Evolutionary conservation across 2,888 invertebrate species (phyloP).

Genomic region (Scaptomyza flava): DNA sequence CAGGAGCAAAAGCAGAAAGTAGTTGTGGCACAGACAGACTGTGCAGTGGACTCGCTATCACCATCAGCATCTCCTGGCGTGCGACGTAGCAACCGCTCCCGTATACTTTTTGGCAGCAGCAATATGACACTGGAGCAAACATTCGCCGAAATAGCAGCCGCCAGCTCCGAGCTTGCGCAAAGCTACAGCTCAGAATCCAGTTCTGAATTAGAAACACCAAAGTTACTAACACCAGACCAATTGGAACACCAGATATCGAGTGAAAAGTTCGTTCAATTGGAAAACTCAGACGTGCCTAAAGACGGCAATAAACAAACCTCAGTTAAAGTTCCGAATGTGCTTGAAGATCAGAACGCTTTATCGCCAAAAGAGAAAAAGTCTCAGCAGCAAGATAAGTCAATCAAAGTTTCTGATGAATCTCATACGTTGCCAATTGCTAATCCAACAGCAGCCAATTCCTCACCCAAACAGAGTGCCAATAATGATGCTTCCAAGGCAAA

Average conservation of each 20-base stretch:
- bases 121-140: slow-evolving; percentile 57
- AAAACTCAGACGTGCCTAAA: background rate
- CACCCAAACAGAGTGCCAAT: background rate
- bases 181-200: background rate
- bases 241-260: background rate
- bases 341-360: background rate
- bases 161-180: background rate
- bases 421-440: background rate
- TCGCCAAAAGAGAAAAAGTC: background rate
- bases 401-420: background rate
- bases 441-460: background rate
- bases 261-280: background rate
- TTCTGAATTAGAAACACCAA: background rate
- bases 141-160: slow-evolving; percentile 51
- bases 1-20: background rate
- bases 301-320: background rate
- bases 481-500: background rate
- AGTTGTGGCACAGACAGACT: background rate
- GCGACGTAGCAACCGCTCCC: slow-evolving; percentile 37
- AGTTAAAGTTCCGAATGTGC: background rate
- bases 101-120: slow-evolving; percentile 1
- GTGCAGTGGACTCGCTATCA: background rate
- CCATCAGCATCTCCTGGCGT: background rate
- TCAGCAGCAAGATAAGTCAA: background rate
- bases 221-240: background rate